These are phyloP conservation scores for Lasioglossum marginatum DNA, from an alignment of 2,888 invertebrate species.

Conservation along the genomic window DNA sequence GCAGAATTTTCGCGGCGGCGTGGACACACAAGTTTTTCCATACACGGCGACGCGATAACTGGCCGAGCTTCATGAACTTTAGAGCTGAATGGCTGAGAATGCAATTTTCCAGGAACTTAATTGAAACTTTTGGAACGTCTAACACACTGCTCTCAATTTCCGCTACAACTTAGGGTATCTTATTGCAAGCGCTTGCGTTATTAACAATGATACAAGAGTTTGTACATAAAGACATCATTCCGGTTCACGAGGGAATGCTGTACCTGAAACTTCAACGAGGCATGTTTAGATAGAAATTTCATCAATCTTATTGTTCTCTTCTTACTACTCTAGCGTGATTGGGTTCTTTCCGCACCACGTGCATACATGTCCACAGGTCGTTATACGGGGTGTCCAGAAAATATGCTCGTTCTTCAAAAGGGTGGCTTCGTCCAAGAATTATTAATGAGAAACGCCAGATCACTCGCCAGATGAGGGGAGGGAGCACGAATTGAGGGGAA, in stretches of 20 bases:
- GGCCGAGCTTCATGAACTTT: conserved; percentile 41
- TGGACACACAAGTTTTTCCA: conserved; percentile 30
- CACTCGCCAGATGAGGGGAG: no score
- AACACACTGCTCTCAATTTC: conserved; percentile 46
- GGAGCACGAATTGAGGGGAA: no score
- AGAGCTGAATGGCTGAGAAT: conserved; percentile 46
- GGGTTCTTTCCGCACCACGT: neutral
- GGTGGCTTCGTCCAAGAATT: no score
- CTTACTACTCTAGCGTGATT: conserved; percentile 23
- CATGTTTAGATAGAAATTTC: conserved; percentile 42
- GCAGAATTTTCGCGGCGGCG: neutral
- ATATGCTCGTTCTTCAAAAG: no score
- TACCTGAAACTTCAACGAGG: conserved; percentile 23
- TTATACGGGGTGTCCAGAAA: no score
- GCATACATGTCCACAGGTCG: neutral
- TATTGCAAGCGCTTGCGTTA: conserved; percentile 46
- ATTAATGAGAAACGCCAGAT: no score
- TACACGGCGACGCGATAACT: conserved; percentile 17
- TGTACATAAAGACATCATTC: conserved; percentile 37
- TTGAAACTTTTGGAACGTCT: conserved; percentile 53
- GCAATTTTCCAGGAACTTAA: conserved; percentile 50
- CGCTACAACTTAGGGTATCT: conserved; percentile 36
- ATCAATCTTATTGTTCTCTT: conserved; percentile 25
- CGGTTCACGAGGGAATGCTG: conserved; percentile 42
- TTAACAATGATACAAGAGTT: conserved; percentile 45